Conservation (phyloP, 2,113 vertebrate species). For the Actenoides hombroni region DNA sequence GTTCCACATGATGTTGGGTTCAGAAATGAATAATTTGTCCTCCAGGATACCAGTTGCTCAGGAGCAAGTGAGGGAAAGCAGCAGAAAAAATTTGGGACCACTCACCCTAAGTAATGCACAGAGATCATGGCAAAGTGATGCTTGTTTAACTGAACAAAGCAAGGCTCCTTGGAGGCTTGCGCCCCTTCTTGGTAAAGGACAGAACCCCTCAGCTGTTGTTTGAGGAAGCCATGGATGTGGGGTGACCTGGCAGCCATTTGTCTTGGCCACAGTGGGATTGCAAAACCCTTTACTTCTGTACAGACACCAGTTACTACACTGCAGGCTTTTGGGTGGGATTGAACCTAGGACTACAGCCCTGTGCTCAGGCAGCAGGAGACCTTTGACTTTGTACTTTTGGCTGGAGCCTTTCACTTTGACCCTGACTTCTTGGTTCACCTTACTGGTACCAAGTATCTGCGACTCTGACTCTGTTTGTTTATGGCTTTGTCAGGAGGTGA, state of each 20-base stretch:
- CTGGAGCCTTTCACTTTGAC: background rate
- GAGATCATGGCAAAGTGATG: background rate
- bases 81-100: background rate
- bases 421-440: background rate
- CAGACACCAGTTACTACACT: background rate
- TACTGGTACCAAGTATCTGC: background rate
- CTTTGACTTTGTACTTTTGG: background rate
- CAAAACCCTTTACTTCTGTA: background rate
- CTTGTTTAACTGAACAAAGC: background rate
- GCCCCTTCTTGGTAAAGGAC: background rate
- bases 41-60: background rate
- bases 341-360: background rate
- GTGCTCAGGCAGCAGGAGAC: background rate
- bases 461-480: background rate
- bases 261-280: background rate
- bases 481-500: conserved; percentile 83
- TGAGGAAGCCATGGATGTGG: background rate
- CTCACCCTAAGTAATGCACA: background rate
- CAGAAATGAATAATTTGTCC: background rate
- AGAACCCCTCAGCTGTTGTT: background rate
- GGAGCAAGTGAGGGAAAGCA: background rate
- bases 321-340: background rate
- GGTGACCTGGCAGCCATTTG: background rate
- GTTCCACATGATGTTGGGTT: background rate
- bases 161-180: background rate